These are phyloP conservation scores for Amphiprion clarkii DNA, from an alignment of 2,797 vertebrate species.

Conservation along the genomic window DNA sequence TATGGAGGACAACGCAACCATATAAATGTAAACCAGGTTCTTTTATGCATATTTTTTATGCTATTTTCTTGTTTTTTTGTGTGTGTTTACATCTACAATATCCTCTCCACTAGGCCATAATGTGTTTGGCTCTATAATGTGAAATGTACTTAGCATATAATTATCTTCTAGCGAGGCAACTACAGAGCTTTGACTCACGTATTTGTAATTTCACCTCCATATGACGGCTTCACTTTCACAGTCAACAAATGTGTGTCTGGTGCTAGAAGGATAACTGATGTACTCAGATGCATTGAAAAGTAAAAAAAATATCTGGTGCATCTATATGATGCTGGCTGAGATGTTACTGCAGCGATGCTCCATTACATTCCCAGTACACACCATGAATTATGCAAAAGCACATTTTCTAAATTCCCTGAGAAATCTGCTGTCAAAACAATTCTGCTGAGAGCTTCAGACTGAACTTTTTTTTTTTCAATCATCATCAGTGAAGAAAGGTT, in stretches of 20 bases:
- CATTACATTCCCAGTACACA: slow-evolving; percentile 10
- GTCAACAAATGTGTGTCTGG: not conserved
- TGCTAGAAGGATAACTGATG: not conserved
- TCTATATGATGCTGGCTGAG: slow-evolving; percentile 17
- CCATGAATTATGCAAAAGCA: slow-evolving; percentile 43
- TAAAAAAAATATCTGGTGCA: not conserved
- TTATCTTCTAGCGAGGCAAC: slow-evolving; percentile 38
- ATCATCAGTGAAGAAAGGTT: not conserved
- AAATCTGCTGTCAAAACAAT: slow-evolving; percentile 44
- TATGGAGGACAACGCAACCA: not conserved
- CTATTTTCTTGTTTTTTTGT: not conserved
- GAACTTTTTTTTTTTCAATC: slow-evolving; percentile 29
- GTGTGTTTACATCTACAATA: slow-evolving; percentile 3
- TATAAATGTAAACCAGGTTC: not conserved
- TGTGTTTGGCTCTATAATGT: slow-evolving; percentile 7
- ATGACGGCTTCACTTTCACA: not conserved
- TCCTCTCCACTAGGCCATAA: slow-evolving; percentile 8
- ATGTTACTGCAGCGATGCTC: slow-evolving; percentile 20
- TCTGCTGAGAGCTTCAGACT: slow-evolving; percentile 9
- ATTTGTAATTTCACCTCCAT: slow-evolving; percentile 3
- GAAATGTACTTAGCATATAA: slow-evolving; percentile 34
- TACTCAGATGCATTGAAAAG: not conserved
- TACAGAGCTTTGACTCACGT: slow-evolving; percentile 36
- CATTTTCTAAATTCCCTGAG: slow-evolving; percentile 23
- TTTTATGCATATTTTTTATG: not conserved